phyloP scores from a whole-genome alignment of 1,140 invertebrate genomes.

The Coenobita brevimanus region DNA sequence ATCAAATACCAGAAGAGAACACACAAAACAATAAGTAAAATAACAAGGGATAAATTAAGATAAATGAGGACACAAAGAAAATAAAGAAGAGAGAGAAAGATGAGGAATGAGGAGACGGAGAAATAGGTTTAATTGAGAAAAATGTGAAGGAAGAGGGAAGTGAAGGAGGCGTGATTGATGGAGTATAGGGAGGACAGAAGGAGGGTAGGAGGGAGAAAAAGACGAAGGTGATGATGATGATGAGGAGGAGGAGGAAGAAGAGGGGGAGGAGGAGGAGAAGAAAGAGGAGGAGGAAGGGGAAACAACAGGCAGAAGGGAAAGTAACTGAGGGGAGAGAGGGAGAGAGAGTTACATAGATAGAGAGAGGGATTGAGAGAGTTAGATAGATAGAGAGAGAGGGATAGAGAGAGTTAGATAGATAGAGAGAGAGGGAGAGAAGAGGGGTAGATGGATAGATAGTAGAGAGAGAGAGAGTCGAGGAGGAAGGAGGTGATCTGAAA shows the following conservation, averaged over 20 bases:
- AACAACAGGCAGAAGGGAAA: not conserved
- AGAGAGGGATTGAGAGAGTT: too few species aligned
- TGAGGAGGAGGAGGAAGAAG: not conserved
- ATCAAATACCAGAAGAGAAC: too few species aligned
- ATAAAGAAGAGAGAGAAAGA: not conserved
- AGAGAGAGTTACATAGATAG: not conserved
- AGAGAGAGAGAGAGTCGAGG: too few species aligned
- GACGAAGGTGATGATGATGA: too few species aligned
- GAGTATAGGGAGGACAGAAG: too few species aligned
- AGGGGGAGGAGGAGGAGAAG: slow-evolving; percentile 1
- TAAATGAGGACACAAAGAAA: not conserved
- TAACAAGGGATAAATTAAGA: not conserved
- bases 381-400: not conserved
- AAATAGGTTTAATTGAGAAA: not conserved
- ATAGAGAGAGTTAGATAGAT: not conserved
- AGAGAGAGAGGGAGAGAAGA: not conserved
- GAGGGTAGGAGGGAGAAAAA: too few species aligned
- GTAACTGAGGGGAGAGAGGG: not conserved
- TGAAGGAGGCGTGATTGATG: not conserved
- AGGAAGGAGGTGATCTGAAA: not conserved
- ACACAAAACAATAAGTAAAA: too few species aligned
- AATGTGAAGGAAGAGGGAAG: not conserved
- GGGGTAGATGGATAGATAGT: too few species aligned
- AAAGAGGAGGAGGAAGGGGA: not conserved
- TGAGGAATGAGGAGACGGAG: not conserved